A percentile compares a stretch with the other conserved stretches of the same genome.
These are phyloP conservation scores for Drosophila demipolita DNA, from an alignment of 2,888 invertebrate species.

Conservation along the genomic window DNA sequence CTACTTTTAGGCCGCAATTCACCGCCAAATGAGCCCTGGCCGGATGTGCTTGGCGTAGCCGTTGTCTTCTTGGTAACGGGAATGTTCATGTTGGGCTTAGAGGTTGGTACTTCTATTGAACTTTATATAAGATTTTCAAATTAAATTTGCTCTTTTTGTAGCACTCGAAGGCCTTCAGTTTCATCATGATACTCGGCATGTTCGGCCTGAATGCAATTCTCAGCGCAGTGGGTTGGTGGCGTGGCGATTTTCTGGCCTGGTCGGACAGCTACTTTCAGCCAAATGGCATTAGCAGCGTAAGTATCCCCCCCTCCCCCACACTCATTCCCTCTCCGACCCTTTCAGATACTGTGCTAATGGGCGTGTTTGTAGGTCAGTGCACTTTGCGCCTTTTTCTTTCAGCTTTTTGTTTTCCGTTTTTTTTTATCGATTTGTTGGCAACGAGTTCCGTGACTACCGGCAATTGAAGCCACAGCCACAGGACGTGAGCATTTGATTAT, in stretches of 20 bases:
- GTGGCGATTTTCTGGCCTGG: conserved; percentile 83
- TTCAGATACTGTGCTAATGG: conserved; percentile 29
- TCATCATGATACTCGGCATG: conserved; percentile 84
- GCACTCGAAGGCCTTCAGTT: conserved; percentile 84
- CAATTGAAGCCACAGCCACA: conserved; percentile 67
- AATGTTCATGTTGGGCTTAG: conserved; percentile 87
- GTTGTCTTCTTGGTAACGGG: conserved; percentile 86
- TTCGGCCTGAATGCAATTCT: conserved; percentile 83
- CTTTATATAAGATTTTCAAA: not conserved
- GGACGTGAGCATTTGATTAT: conserved; percentile 78
- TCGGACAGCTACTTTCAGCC: conserved; percentile 82
- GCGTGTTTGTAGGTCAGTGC: conserved; percentile 74
- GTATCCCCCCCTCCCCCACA: conserved; percentile 27
- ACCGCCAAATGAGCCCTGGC: conserved; percentile 86
- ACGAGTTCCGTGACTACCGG: conserved; percentile 64
- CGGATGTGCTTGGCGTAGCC: conserved; percentile 87
- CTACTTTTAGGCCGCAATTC: conserved; percentile 84
- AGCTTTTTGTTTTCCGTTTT: conserved; percentile 10
- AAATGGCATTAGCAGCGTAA: conserved; percentile 84
- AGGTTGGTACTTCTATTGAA: conserved; percentile 81
- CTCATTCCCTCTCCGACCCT: not conserved
- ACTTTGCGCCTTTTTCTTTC: conserved; percentile 49
- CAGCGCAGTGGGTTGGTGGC: conserved; percentile 83
- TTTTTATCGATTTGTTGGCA: conserved; percentile 64
- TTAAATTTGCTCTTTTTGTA: conserved; percentile 33